Base-by-base conservation (phyloP, 2,888 invertebrate species). In the Endomychus coccineus region DNA sequence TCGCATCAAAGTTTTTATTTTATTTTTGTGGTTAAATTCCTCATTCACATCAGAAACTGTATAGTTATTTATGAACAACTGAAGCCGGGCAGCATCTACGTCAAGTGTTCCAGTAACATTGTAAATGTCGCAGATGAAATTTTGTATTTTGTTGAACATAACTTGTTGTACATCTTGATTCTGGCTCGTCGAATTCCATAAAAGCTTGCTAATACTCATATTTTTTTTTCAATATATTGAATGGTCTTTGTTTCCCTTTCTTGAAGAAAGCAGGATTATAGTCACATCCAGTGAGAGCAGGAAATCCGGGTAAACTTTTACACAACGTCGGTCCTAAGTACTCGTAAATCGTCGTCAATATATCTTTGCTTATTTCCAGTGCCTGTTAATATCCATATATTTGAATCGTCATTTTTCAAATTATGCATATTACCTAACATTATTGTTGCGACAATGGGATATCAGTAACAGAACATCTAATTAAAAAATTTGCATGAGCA, bases 71-170 rank as follows among this genome's bases (percentile, higher is more conserved):
- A 30, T 21, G 23, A 43, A 43, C 3, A 34, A n/a, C 10, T 42
- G 29, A 42, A 52, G 44, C 25, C 49, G 27, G 25, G 45, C 49
- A 44, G 38, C 43, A 48, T 50, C 37, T 9, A 52, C 46, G 22
- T 50, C 49, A 33, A 36, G 4, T 42, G 29, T 35, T 25, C 40
- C 51, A 46, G 63, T 57, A 45, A 40, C 29, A 21, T 36, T 44
- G 14, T 45, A 48, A 17, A 47, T 34, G 22, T 47, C 37, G 23
- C 48, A 48, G 19, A 39, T 35, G 30, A 36, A 39, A 27, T 44
- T 31, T 32, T 40, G 44, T 15, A 44, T 34, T 9, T n/a, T n/a
- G n/a, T n/a, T n/a, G n/a, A n/a, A n/a, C n/a, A n/a, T n/a, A n/a
- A n/a, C n/a, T n/a, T n/a, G n/a, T n/a, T n/a, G n/a, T n/a, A n/a